phyloP scores from a whole-genome alignment of 2,888 invertebrate genomes.

The Pterostichus niger region DNA sequence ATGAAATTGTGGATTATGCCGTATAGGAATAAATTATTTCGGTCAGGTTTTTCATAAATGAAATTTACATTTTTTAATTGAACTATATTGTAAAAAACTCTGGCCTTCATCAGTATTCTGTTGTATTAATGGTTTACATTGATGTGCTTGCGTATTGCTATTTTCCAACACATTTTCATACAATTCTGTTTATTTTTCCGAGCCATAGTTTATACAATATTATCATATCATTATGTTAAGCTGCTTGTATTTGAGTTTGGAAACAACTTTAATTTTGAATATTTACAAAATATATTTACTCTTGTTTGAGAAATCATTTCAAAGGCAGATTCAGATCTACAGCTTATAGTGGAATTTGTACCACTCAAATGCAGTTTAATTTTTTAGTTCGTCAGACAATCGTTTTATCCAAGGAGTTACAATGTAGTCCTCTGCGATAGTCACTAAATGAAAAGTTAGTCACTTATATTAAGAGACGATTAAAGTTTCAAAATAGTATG shows the following conservation, averaged over 20 bases:
- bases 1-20: conserved; percentile 10
- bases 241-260: neutral
- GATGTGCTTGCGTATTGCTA: conserved; percentile 1
- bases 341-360: no score
- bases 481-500: no score
- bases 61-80: conserved; percentile 56
- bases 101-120: conserved; percentile 32
- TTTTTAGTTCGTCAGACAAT: no score
- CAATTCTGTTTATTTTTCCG: neutral
- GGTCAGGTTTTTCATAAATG: conserved; percentile 39
- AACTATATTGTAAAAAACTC: conserved; percentile 48
- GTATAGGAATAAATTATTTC: conserved; percentile 48
- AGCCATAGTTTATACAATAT: neutral
- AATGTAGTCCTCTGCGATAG: no score
- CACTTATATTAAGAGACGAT: no score
- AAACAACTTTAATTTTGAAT: no score
- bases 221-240: conserved; percentile 30
- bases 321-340: no score
- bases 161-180: conserved; percentile 21
- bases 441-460: no score
- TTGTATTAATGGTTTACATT: conserved; percentile 50
- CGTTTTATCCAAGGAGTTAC: no score
- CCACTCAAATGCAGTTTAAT: no score
- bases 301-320: no score
- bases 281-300: no score